Conservation (phyloP, 2,888 invertebrate species). For the Poecilobothrus nobilitatus region DNA sequence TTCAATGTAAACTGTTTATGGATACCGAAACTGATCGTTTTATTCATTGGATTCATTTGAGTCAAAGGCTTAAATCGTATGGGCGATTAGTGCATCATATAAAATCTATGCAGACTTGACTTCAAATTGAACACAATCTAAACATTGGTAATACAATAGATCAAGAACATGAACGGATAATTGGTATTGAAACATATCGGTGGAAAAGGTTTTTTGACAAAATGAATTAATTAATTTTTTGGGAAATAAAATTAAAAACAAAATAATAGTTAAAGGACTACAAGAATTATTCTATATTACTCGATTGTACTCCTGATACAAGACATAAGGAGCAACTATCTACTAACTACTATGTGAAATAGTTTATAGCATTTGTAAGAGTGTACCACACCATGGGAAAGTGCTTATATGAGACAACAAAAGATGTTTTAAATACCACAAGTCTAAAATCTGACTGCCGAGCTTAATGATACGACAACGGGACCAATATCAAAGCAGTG, state of each 20-base stretch:
- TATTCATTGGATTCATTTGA: constrained; percentile 5
- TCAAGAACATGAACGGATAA: constrained; percentile 4
- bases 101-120: constrained; percentile 7
- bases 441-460: constrained; percentile 12
- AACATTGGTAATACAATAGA: constrained; percentile 2
- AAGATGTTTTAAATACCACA: constrained; percentile 4
- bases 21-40: constrained; percentile 5
- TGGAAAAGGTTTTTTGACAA: not conserved
- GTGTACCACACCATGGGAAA: constrained; percentile 5
- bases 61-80: constrained; percentile 1
- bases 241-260: constrained; percentile 10
- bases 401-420: not conserved
- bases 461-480: constrained; percentile 12
- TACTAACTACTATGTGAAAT: too few species aligned
- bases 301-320: too few species aligned
- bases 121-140: constrained; percentile 7
- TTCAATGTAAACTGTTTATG: constrained; percentile 5
- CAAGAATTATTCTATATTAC: constrained; percentile 9
- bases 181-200: not conserved
- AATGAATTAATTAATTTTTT: constrained; percentile 11
- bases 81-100: constrained; percentile 8
- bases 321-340: too few species aligned
- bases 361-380: constrained; percentile 2
- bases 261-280: constrained; percentile 10
- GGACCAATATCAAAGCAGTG: constrained; percentile 10